Evolutionary conservation across 2,113 vertebrate genomes (phyloP).

Genomic region (Lynx canadensis): DNA sequence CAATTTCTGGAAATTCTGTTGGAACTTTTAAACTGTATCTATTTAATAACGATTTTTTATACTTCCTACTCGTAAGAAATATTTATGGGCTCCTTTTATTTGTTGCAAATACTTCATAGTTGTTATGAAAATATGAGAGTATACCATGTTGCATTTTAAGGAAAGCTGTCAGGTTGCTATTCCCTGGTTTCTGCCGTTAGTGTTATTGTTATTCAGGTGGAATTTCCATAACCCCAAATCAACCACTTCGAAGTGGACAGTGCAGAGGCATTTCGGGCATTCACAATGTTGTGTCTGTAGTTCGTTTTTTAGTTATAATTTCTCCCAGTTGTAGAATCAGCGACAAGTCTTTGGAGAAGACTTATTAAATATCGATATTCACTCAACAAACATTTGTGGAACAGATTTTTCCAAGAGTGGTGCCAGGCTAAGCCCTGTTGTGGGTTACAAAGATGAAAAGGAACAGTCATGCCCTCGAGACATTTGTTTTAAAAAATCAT

Average conservation of each 20-base stretch:
- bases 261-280: not conserved
- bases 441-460: conserved; percentile 42
- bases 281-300: conserved; percentile 31
- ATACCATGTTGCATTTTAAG: conserved; percentile 65
- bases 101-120: not conserved
- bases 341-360: conserved; percentile 76
- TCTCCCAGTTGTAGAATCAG: conserved; percentile 64
- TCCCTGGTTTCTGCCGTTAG: conserved; percentile 59
- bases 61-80: not conserved
- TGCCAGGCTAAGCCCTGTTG: not conserved
- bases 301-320: conserved; percentile 74
- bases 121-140: conserved; percentile 62
- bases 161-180: conserved; percentile 65
- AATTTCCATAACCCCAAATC: not conserved
- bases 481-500: not conserved
- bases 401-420: not conserved
- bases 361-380: conserved; percentile 76
- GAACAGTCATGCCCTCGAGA: not conserved
- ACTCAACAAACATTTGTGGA: conserved; percentile 63
- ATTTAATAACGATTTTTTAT: not conserved
- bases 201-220: not conserved
- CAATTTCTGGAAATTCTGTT: conserved; percentile 39
- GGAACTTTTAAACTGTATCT: not conserved
- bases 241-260: not conserved
- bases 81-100: not conserved